Evolutionary conservation across 1,140 invertebrate species (phyloP).

Genomic region (Bicyclus anynana): DNA sequence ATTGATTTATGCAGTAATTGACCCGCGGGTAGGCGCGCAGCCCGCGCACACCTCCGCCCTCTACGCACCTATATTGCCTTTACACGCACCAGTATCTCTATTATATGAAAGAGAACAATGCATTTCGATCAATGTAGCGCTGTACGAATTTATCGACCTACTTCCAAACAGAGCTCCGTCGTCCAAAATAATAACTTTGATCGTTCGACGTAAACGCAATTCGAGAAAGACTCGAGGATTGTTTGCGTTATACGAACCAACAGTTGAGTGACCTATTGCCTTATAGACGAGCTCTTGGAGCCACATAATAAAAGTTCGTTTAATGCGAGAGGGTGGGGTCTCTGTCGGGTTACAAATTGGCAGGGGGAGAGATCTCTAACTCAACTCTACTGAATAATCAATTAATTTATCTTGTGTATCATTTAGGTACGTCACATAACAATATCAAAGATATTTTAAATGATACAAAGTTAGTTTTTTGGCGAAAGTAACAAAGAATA

Average conservation of each 20-base stretch:
- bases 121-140: slow-evolving; percentile 38
- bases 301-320: slow-evolving; percentile 51
- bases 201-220: slow-evolving; percentile 16
- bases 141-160: slow-evolving; percentile 25
- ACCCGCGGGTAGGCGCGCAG: slow-evolving; percentile 67
- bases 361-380: slow-evolving; percentile 4
- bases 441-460: too few species aligned
- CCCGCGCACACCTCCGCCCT: slow-evolving; percentile 53
- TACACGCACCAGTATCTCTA: slow-evolving; percentile 48
- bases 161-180: slow-evolving; percentile 9
- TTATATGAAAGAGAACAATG: slow-evolving; percentile 44
- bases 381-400: neutral
- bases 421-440: neutral
- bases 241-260: slow-evolving; percentile 32
- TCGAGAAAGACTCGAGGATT: slow-evolving; percentile 21
- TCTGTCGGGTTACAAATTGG: slow-evolving; percentile 33
- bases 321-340: slow-evolving; percentile 43
- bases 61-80: slow-evolving; percentile 52
- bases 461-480: too few species aligned
- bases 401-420: neutral
- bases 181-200: neutral
- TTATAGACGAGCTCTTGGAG: slow-evolving; percentile 38
- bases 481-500: too few species aligned
- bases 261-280: slow-evolving; percentile 48
- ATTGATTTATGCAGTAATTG: slow-evolving; percentile 76